These are phyloP conservation scores for Bombycilla garrulus DNA, from an alignment of 2,113 vertebrate species.

Conservation along the genomic window DNA sequence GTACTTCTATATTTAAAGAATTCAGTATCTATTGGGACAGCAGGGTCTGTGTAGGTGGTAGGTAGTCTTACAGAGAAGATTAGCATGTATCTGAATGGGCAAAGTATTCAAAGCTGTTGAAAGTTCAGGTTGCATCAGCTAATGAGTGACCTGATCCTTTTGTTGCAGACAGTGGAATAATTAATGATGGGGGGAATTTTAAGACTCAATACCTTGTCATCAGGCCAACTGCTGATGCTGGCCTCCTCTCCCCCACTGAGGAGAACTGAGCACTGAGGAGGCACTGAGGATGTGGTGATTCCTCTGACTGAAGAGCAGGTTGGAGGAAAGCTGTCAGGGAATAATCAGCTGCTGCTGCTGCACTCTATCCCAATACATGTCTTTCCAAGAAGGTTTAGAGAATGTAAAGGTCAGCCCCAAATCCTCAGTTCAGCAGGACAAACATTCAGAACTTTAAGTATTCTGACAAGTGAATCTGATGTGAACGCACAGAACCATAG, in stretches of 20 bases:
- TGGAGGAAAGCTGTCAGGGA: neutral
- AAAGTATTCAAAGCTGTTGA: neutral
- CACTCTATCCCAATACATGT: rapidly evolving
- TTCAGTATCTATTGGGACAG: neutral
- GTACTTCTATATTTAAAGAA: neutral
- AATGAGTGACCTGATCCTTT: neutral
- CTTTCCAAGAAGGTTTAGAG: neutral
- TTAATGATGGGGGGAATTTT: neutral
- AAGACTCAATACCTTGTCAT: neutral
- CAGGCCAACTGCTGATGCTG: neutral
- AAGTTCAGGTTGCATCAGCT: neutral
- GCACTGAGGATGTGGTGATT: neutral
- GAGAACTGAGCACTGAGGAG: too few species aligned
- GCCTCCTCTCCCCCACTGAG: neutral
- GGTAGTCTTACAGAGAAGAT: neutral
- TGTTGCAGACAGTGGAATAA: neutral
- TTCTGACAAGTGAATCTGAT: neutral
- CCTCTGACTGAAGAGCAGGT: neutral
- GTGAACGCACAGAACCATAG: neutral
- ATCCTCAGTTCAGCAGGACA: neutral
- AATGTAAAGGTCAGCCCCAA: neutral
- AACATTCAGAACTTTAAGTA: neutral
- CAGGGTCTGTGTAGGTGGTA: neutral
- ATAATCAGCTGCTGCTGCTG: neutral
- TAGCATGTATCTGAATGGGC: neutral